Conservation (phyloP, 1,140 invertebrate genomes). For the Nasonia longicornis region DNA sequence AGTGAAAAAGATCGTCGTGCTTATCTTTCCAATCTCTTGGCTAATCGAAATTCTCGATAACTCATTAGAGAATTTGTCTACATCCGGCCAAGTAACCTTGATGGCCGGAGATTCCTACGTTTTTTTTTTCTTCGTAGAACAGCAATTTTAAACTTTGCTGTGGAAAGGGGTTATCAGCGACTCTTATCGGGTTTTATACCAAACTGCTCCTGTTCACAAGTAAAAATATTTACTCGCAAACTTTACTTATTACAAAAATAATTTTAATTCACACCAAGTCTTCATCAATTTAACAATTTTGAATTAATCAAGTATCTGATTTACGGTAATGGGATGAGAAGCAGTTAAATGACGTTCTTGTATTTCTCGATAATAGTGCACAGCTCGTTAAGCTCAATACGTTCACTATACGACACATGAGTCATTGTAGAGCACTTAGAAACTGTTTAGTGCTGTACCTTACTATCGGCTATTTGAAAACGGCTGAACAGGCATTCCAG, state of each 20-base stretch:
- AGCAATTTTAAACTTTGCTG: too few relatives aligned
- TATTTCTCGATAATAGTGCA: not conserved
- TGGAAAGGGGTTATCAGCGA: too few relatives aligned
- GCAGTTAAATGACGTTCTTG: not conserved
- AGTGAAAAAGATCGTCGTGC: not conserved
- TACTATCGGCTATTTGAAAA: not conserved
- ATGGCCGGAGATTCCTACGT: not conserved
- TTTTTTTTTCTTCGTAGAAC: too few relatives aligned
- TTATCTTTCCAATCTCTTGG: not conserved
- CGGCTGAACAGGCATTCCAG: not conserved
- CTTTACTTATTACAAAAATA: too few relatives aligned
- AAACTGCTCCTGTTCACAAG: too few relatives aligned
- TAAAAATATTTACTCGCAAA: too few relatives aligned
- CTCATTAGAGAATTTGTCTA: constrained; percentile 19
- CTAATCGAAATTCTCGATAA: constrained; percentile 29
- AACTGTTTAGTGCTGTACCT: not conserved
- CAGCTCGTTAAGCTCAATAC: not conserved
- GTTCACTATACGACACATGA: not conserved
- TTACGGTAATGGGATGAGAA: too few relatives aligned
- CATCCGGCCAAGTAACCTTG: not conserved
- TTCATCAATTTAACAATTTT: too few relatives aligned
- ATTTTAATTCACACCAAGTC: too few relatives aligned
- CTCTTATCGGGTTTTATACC: too few relatives aligned
- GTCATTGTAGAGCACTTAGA: not conserved
- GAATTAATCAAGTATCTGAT: too few relatives aligned